Base-by-base conservation (phyloP, 2,888 invertebrate genomes). In the Drosophila melanosoma region DNA sequence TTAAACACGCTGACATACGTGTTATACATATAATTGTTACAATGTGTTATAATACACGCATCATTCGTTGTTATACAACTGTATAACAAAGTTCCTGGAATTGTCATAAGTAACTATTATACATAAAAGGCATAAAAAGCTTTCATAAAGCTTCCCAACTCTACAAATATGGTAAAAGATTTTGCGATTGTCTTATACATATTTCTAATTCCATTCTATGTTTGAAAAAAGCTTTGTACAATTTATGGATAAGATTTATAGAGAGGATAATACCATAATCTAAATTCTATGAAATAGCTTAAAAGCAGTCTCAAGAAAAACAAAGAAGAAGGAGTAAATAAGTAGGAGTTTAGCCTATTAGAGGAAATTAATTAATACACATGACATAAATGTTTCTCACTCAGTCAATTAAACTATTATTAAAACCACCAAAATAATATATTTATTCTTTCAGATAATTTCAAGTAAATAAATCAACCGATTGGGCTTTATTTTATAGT, bases 91-190 rank as follows among this genome's bases (percentile, higher is more conserved):
- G 11, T n/a, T n/a, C 3, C 0, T 10, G 2, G 10, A 35, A 26
- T 11, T 52, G 29, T 26, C 33, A 20, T 20, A 29, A 2, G 1
- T 3, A 23, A 5, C 12, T 17, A 12, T 12, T 29, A 29, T 35
- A 29, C 6, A 8, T n/a, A 29, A 38, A 42, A 54, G 76, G 74
- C 42, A 61, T 62, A 74, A 75, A 33, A 4, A 26, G 45, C 53
- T 66, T 2, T 53, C 10, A 8, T 15, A 53, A 38, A 69, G 45
- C 49, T 59, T 10, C 0, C 0, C 0, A 56, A 38, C n/a, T 62
- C 58, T 40, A 54, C 61, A 33, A 38, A 33, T 10, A 0, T 10
- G 8, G 2, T 0, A 11, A 38, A 33, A 64, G 51, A 33, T 42
- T 32, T 38, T 1, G 32, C 10, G 11, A 12, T 40, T 7, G 2